Evolutionary conservation across 2,797 vertebrate species (phyloP).

Genomic region (Tauraco hartlaubi): DNA sequence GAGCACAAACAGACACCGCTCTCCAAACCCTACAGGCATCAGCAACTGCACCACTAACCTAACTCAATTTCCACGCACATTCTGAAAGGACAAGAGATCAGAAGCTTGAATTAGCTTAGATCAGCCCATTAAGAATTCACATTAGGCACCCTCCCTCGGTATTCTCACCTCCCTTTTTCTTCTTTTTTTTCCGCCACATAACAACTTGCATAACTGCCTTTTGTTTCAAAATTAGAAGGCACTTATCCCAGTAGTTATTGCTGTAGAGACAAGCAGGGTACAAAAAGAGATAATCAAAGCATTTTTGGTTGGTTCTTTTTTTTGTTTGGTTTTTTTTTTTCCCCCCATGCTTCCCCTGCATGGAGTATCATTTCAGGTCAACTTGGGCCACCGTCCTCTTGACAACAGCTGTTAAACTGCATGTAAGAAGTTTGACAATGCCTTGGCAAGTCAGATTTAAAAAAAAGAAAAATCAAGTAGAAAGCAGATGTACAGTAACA

Average conservation of each 20-base stretch:
- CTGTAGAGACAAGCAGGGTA: background rate
- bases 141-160: background rate
- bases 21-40: background rate
- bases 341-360: background rate
- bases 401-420: background rate
- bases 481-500: constrained; percentile 33
- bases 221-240: background rate
- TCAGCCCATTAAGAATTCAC: background rate
- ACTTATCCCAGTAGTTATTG: background rate
- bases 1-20: background rate
- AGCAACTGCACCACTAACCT: background rate
- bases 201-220: background rate
- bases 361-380: background rate
- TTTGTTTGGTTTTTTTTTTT: background rate
- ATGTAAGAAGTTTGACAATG: background rate
- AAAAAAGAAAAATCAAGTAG: background rate
- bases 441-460: background rate
- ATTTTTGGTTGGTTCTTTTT: background rate
- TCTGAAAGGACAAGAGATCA: background rate
- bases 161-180: background rate
- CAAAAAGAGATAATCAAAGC: background rate
- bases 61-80: background rate
- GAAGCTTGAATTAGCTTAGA: background rate
- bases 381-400: background rate
- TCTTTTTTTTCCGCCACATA: background rate